Evolutionary conservation across 1,140 invertebrate genomes (phyloP).

Genomic region (Magallana ariakensis): DNA sequence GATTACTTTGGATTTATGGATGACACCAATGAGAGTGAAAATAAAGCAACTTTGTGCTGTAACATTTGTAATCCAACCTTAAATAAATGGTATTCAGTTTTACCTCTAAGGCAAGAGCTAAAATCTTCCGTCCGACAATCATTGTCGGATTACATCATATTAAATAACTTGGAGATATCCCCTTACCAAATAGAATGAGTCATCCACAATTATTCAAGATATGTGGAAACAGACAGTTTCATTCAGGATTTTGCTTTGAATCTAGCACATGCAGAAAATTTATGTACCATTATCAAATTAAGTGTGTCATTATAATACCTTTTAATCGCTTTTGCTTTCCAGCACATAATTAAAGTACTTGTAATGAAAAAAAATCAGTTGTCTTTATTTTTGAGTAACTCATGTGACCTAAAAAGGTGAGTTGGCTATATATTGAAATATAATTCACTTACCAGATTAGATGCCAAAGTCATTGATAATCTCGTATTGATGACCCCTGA

Average conservation of each 20-base stretch:
- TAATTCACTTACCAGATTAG: background rate
- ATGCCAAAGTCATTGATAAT: conserved; percentile 6
- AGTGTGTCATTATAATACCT: background rate
- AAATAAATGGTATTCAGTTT: background rate
- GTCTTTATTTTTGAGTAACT: too few species aligned
- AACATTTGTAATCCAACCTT: background rate
- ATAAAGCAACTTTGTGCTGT: too few species aligned
- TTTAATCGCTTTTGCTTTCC: too few species aligned
- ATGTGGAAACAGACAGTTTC: background rate
- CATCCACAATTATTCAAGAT: background rate
- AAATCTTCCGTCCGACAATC: background rate
- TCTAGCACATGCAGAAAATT: background rate
- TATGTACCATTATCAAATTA: background rate
- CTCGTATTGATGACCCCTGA: background rate
- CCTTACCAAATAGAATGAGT: background rate
- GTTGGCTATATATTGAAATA: too few species aligned
- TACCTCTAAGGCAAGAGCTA: background rate
- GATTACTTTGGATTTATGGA: background rate
- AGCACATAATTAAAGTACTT: too few species aligned
- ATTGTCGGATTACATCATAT: background rate
- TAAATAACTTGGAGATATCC: background rate
- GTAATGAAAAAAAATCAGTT: background rate
- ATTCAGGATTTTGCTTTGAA: background rate
- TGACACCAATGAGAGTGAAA: background rate
- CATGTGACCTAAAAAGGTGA: too few species aligned